These are phyloP conservation scores for Pteromalus puparum DNA, from an alignment of 1,140 invertebrate species.

Conservation along the genomic window DNA sequence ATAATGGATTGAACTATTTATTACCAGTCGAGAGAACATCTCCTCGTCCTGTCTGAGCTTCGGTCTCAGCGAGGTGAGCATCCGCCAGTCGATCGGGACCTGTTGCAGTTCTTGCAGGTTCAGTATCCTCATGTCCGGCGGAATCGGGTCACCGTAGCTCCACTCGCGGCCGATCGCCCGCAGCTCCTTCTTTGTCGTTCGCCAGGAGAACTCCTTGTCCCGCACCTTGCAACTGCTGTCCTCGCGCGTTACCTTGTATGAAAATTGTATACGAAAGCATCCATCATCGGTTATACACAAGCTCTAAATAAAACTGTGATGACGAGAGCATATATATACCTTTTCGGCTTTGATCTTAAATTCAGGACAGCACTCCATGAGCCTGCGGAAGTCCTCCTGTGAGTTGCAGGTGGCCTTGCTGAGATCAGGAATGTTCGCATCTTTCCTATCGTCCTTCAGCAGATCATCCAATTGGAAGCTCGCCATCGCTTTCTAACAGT, in stretches of 20 bases:
- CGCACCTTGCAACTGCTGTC: constrained; percentile 69
- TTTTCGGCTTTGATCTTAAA: constrained; percentile 93
- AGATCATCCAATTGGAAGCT: constrained; percentile 86
- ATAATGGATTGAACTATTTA: neutral
- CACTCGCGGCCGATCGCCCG: constrained; percentile 78
- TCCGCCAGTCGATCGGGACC: constrained; percentile 94
- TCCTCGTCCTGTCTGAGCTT: constrained; percentile 90
- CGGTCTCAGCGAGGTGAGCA: constrained; percentile 90
- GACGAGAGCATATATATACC: constrained; percentile 72
- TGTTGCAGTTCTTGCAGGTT: constrained; percentile 87
- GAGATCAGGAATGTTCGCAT: constrained; percentile 88
- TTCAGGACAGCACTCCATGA: constrained; percentile 91
- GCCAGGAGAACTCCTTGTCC: constrained; percentile 79
- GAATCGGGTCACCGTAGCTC: constrained; percentile 87
- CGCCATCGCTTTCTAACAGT: constrained; percentile 71
- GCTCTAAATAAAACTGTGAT: too few relatives aligned
- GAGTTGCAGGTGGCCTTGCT: constrained; percentile 85
- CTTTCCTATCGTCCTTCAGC: constrained; percentile 88
- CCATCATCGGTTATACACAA: too few relatives aligned
- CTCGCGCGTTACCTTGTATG: constrained; percentile 72
- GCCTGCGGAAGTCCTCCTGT: constrained; percentile 87
- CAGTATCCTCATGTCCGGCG: constrained; percentile 86
- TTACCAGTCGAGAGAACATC: constrained; percentile 84
- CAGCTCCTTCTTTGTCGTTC: constrained; percentile 81
- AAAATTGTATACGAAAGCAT: neutral